Percentiles rank a stretch among this genome's conserved stretches.
These are phyloP conservation scores for Anadara kagoshimensis DNA, from an alignment of 1,140 invertebrate genomes.

Conservation along the genomic window DNA sequence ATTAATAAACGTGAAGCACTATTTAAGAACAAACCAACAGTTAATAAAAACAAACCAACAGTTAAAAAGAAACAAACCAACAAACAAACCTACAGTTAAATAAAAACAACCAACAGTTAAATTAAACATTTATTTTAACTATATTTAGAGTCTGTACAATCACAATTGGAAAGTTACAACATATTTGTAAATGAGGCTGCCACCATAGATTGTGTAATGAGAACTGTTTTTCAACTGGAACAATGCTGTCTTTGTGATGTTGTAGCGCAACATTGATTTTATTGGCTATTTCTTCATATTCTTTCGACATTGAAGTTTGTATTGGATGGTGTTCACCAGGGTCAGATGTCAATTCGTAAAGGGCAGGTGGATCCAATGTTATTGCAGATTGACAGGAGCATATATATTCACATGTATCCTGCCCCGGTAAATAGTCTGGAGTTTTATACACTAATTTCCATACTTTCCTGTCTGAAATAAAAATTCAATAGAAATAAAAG, in stretches of 20 bases:
- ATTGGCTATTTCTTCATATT: constrained; percentile 41
- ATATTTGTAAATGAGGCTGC: constrained; percentile 58
- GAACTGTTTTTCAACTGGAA: constrained; percentile 54
- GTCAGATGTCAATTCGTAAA: constrained; percentile 68
- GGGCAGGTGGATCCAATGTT: constrained; percentile 55
- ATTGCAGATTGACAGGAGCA: constrained; percentile 62
- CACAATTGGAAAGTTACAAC: constrained; percentile 58
- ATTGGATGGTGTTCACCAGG: constrained; percentile 59
- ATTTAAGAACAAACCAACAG: no score
- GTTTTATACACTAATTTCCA: constrained; percentile 52
- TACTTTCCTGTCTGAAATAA: constrained; percentile 41
- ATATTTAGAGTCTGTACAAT: constrained; percentile 39
- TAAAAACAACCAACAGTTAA: no score
- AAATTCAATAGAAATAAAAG: no score
- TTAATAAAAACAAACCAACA: no score
- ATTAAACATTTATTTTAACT: no score
- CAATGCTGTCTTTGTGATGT: constrained; percentile 42
- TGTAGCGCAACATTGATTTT: constrained; percentile 48
- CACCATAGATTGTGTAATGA: constrained; percentile 59
- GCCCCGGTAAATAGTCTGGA: constrained; percentile 58
- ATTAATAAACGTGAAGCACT: no score
- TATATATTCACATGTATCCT: constrained; percentile 57
- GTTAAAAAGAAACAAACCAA: no score
- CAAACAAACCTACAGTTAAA: no score
- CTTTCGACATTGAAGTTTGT: constrained; percentile 13